Base-by-base conservation (phyloP, 2,113 vertebrate species). In the Calypte anna region DNA sequence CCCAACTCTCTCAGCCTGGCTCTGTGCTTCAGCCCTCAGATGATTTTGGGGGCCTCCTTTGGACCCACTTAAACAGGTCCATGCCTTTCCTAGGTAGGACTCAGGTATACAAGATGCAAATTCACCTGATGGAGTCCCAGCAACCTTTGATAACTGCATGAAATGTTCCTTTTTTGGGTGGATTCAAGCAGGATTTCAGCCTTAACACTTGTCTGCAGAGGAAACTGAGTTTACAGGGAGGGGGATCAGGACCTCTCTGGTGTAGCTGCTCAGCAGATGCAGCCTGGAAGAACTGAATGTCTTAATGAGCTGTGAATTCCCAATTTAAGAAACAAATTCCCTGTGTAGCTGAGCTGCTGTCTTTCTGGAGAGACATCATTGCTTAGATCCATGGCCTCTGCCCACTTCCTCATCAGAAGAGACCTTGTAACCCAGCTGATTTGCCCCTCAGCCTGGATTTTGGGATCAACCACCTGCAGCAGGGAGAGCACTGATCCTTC, bases 341-440 rank as follows among this genome's bases (percentile, higher is more conserved):
- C 28, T 11, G 0, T 1, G 3, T 3, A 28, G 61, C 14, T 1
- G 2, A 75, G 59, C 76, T 58, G 0, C 40, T 5, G 0, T 27
- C 44, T 91, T 46, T 7, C 20, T 22, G 22, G 8, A 31, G 62
- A 59, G 18, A 40, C 40, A 40, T 40, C 40, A 40, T 40, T 40
- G 40, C 11, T 12, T 11, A 40, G 40, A 11, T 40, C 40, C 40
- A 40, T 40, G 40, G 40, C 15, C 28, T 51, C 43, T 58, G 59
- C 74, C 63, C 27, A 2, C 7, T 77, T 62, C 23, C 50, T 82
- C n/a, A 3, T 18, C 48, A 4, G 6, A 51, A 7, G 12, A 10
- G 59, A 13, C 5, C 0, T 43, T 33, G 59, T 27, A 40, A 68
- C 46, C 3, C 12, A 12, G n/a, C 51, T 43, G 68, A 2, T 38